Evolutionary conservation across 1,140 invertebrate species (phyloP).

Genomic region (Magallana ariakensis): DNA sequence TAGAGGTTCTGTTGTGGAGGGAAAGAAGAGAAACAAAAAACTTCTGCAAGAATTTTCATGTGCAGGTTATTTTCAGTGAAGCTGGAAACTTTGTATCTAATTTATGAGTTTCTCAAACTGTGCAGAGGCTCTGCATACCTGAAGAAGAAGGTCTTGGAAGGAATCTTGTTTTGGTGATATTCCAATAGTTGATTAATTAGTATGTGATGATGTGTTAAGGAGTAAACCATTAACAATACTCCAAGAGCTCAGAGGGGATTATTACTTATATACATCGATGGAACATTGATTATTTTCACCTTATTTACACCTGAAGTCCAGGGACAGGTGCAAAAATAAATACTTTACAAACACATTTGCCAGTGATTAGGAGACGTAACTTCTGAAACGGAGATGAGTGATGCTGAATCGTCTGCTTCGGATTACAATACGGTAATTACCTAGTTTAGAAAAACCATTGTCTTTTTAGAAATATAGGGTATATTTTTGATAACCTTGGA

Average conservation of each 20-base stretch:
- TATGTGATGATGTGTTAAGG: background rate
- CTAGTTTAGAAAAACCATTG: background rate
- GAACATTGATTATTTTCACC: conserved; percentile 11
- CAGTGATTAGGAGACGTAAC: background rate
- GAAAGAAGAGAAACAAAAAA: background rate
- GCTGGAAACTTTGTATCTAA: background rate
- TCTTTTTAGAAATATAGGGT: no score
- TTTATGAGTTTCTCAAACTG: background rate
- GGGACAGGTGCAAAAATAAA: background rate
- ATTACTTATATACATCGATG: background rate
- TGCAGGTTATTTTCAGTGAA: background rate
- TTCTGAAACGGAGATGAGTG: conserved; percentile 19
- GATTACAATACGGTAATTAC: conserved; percentile 27
- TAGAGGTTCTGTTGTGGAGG: background rate
- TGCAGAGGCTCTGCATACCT: background rate
- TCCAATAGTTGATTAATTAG: background rate
- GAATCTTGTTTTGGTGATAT: conserved; percentile 14
- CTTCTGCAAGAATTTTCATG: background rate
- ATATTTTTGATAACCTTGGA: no score
- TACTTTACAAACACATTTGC: background rate
- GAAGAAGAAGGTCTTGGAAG: background rate
- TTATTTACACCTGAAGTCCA: conserved; percentile 11
- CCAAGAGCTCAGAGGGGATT: background rate
- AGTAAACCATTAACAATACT: background rate
- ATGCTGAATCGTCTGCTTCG: conserved; percentile 17